A percentile compares a stretch with the other conserved stretches of the same genome.
Conservation (phyloP, 1,140 invertebrate species). For the Procambarus virginalis region DNA sequence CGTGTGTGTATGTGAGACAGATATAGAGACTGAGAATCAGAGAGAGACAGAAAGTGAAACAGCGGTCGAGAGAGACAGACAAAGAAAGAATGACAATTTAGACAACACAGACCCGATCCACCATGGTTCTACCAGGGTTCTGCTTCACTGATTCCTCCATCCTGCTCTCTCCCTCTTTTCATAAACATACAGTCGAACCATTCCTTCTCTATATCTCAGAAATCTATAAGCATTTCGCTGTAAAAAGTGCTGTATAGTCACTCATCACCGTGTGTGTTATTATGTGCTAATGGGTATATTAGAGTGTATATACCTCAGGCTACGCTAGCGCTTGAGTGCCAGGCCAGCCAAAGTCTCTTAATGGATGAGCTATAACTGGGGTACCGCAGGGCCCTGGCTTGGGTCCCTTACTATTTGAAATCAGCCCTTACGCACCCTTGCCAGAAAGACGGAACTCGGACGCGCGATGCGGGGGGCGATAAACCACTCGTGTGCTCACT, state of each 20-base stretch:
- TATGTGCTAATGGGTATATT: conserved; percentile 4
- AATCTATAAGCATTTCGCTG: background rate
- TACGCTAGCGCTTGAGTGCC: background rate
- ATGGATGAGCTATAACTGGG: conserved; percentile 27
- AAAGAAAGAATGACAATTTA: too few species aligned
- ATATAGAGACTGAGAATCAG: background rate
- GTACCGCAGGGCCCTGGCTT: conserved; percentile 26
- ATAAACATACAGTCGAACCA: background rate
- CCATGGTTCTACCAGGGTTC: background rate
- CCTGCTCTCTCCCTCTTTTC: background rate
- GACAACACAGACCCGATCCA: background rate
- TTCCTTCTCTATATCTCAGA: background rate
- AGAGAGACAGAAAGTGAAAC: too few species aligned
- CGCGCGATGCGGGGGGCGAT: conserved; percentile 20
- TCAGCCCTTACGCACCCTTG: conserved; percentile 2
- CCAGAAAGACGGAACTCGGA: background rate
- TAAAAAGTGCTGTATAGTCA: background rate
- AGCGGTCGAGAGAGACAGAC: too few species aligned
- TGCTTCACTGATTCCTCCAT: background rate
- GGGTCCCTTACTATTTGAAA: conserved; percentile 2
- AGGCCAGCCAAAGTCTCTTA: conserved; percentile 10
- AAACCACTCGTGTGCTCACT: conserved; percentile 59
- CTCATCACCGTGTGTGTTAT: conserved; percentile 1
- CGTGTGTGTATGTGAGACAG: background rate
- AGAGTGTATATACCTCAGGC: conserved; percentile 24